Conservation (phyloP, 2,888 invertebrate genomes). For the Timema cristinae region DNA sequence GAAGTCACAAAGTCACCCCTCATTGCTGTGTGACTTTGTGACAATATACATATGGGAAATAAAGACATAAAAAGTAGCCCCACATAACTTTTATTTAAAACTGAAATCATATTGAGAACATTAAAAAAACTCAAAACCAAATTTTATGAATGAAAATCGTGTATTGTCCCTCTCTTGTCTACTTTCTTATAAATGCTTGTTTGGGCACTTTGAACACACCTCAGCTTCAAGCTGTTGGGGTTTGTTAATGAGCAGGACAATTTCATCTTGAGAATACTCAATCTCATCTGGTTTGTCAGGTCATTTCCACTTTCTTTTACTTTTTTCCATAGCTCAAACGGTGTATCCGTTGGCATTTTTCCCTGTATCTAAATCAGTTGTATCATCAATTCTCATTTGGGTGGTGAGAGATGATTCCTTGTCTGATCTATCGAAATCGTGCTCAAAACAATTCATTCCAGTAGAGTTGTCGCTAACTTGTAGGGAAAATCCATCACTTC, state of each 20-base stretch:
- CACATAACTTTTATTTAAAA: not conserved
- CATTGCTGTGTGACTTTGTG: conserved; percentile 3
- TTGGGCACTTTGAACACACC: conserved; percentile 1
- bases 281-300: not conserved
- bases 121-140: not conserved
- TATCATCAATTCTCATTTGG: no score
- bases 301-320: not conserved
- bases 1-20: conserved; percentile 7
- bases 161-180: not conserved
- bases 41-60: not conserved
- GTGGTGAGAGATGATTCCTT: not conserved
- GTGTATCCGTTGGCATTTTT: not conserved
- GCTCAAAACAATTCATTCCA: not conserved
- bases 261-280: conserved; percentile 12
- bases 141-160: no score
- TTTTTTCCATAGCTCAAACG: not conserved
- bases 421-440: not conserved
- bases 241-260: conserved; percentile 2
- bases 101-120: not conserved
- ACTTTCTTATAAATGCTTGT: not conserved
- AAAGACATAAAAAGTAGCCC: not conserved
- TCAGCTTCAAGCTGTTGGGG: not conserved
- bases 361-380: no score
- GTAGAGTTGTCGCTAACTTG: not conserved
- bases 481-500: not conserved